Conservation (phyloP, 2,113 vertebrate genomes). For the Poecile atricapillus region DNA sequence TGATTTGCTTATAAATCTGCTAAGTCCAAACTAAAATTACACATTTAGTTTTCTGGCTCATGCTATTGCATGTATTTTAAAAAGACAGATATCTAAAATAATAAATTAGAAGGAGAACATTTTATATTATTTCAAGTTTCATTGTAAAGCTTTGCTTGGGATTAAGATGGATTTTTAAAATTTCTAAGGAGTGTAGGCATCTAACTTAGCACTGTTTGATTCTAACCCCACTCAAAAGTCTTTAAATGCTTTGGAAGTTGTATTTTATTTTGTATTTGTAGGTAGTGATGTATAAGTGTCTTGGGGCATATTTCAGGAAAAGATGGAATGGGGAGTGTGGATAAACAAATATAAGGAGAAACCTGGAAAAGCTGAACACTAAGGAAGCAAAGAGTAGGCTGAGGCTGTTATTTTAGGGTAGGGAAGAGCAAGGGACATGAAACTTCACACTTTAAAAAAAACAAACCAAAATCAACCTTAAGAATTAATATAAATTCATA, state of each 20-base stretch:
- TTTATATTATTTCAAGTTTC: background rate
- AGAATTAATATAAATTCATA: background rate
- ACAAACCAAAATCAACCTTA: fast-evolving
- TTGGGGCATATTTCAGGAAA: background rate
- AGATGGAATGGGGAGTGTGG: background rate
- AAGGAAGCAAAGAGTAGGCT: background rate
- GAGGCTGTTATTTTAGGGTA: background rate
- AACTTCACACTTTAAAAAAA: background rate
- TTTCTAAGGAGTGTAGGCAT: background rate
- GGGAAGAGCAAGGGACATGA: background rate
- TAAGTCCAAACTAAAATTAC: background rate
- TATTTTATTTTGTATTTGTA: background rate
- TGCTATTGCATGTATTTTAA: background rate
- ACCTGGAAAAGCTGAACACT: background rate
- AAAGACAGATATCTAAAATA: background rate
- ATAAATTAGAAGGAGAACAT: background rate
- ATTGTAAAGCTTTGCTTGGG: background rate
- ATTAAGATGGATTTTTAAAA: background rate
- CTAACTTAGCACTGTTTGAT: background rate
- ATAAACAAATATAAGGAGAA: background rate
- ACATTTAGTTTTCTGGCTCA: background rate
- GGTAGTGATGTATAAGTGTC: background rate
- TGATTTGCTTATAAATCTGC: background rate
- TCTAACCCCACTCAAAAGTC: background rate
- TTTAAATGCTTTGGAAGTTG: background rate